Evolutionary conservation across 2,888 invertebrate genomes (phyloP), one percentile per base, ranked within the genome.

Genomic region (Hydrotaea cyrtoneurina): DNA sequence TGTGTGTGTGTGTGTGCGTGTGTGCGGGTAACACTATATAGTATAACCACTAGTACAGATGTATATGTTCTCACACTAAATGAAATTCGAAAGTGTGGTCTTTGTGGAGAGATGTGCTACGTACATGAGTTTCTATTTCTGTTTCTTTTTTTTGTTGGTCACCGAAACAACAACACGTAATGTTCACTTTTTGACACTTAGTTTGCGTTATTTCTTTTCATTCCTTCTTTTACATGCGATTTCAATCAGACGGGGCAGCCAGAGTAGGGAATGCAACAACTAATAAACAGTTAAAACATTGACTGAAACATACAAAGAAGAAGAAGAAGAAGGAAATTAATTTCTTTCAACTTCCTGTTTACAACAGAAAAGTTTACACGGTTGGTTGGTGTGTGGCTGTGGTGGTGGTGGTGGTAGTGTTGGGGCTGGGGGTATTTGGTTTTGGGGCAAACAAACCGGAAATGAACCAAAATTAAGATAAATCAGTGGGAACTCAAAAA

Each of bases 381-480:
- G 57, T 19, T 43, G n/a, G 39, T 17, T 66, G 17, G 36, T 66
- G 66, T 10, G 17, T 10, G 19, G 36, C 11, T 66, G 66, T 36
- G 31, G 39, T 43, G 66, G n/a, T 66, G 15, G 31, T 62, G 36
- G 62, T 13, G 31, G 62, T 7, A 26, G 59, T 21, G 26, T 23
- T 26, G 23, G 21, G 7, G 13, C 26, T 15, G 13, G 50, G 10
- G 50, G 15, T 50, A 13, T 59, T 59, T 23, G 69, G 23, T 64
- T 64, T 64, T 64, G n/a, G 39, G 64, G 19, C 64, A 69, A 46
- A 69, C 46, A 46, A 46, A 46, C 69, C 43, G 69, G 69, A 69
- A 69, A 69, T 69, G 69, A 69, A 69, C 46, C 46, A 19, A 69
- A 43, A 46, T 69, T 69, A 21, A 46, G 69, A 69, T 69, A 46